Conservation (phyloP, 1,140 invertebrate genomes). For the Aphelinus atriplicis region DNA sequence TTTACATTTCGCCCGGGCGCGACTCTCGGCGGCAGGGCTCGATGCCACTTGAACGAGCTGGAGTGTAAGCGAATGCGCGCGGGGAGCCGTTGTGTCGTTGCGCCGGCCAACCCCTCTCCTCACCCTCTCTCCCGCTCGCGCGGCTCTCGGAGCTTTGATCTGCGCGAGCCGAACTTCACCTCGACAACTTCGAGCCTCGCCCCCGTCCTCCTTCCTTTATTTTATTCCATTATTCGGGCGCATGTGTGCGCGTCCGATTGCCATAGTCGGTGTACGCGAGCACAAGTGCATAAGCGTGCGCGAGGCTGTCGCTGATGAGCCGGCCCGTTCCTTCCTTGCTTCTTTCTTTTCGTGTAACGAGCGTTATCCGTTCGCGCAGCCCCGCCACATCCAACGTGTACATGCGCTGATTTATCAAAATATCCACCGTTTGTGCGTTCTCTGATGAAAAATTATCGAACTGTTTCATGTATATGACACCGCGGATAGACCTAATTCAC, state of each 20-base stretch:
- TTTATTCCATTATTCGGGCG: slow-evolving; percentile 25
- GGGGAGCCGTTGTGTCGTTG: slow-evolving; percentile 11
- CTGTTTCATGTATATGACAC: no score
- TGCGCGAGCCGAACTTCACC: slow-evolving; percentile 51
- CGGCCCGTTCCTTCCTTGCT: no score
- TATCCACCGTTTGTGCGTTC: no score
- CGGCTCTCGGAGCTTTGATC: slow-evolving; percentile 55
- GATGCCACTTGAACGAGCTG: slow-evolving; percentile 65
- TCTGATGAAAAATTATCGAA: no score
- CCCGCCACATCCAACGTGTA: no score
- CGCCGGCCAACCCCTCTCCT: neutral
- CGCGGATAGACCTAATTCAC: no score
- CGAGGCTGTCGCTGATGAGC: no score
- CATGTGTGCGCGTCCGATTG: slow-evolving; percentile 1
- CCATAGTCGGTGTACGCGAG: no score
- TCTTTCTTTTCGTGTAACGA: no score
- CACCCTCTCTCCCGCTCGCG: slow-evolving; percentile 43
- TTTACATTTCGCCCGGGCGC: slow-evolving; percentile 63
- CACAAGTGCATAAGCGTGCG: no score
- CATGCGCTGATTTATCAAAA: no score
- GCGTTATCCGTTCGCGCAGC: no score
- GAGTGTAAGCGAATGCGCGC: slow-evolving; percentile 60
- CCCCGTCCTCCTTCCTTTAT: slow-evolving; percentile 23
- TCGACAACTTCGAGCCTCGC: slow-evolving; percentile 4
- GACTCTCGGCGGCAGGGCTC: slow-evolving; percentile 50